phyloP scores from a whole-genome alignment of 2,888 invertebrate genomes.

The Herminia tarsipennalis region DNA sequence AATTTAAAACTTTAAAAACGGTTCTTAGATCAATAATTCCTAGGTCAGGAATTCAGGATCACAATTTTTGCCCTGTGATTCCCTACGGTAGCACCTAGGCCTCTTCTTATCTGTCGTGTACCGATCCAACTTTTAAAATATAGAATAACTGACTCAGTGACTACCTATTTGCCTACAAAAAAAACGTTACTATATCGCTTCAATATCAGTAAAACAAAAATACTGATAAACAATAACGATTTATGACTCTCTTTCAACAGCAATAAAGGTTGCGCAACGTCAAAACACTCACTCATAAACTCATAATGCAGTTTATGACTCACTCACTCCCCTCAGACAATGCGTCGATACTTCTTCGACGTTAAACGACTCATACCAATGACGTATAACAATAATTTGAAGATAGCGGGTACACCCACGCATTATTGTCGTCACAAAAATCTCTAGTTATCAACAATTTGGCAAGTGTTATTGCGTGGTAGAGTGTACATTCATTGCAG shows the following conservation, averaged over 20 bases:
- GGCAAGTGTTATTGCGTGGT: constrained; percentile 38
- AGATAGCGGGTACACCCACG: constrained; percentile 30
- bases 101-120: too few species aligned
- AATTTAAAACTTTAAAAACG: too few species aligned
- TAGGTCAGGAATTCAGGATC: too few species aligned
- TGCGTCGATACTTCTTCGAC: constrained; percentile 18
- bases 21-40: too few species aligned
- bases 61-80: too few species aligned
- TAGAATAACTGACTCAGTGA: too few species aligned
- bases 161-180: too few species aligned
- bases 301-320: constrained; percentile 27
- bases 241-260: not conserved
- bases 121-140: too few species aligned
- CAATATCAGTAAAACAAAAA: not conserved
- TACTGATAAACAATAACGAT: not conserved
- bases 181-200: not conserved
- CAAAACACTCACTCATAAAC: constrained; percentile 27
- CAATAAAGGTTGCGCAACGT: constrained; percentile 19
- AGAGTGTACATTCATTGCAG: constrained; percentile 32
- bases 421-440: constrained; percentile 25
- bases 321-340: constrained; percentile 28
- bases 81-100: too few species aligned
- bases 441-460: constrained; percentile 37
- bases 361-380: constrained; percentile 39
- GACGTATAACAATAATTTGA: constrained; percentile 32